Percentiles rank a stretch among this genome's conserved stretches.
phyloP scores from a whole-genome alignment of 2,113 vertebrate genomes.

The Lasiurus cinereus region DNA sequence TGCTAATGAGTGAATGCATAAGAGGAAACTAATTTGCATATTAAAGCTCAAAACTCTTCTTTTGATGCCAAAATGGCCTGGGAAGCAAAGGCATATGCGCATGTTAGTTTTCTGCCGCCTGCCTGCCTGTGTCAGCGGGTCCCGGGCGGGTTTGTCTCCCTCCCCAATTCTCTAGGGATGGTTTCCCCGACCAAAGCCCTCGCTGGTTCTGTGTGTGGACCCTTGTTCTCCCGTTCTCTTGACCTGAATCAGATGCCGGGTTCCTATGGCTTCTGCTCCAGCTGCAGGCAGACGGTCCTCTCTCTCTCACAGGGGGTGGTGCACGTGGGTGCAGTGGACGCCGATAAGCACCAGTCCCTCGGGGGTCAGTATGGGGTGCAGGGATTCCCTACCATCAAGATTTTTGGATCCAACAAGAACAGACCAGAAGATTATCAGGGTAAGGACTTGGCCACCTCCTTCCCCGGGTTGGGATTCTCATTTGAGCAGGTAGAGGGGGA shows the following conservation, averaged over 20 bases:
- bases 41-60: background rate
- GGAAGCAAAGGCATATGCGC: background rate
- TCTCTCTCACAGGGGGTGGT: constrained; percentile 91
- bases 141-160: background rate
- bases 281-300: background rate
- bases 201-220: too few species aligned
- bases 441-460: constrained; percentile 80
- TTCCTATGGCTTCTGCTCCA: background rate
- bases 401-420: constrained; percentile 97
- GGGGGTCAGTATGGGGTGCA: constrained; percentile 95
- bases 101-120: background rate
- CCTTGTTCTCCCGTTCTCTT: background rate
- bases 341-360: constrained; percentile 95
- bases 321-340: constrained; percentile 97
- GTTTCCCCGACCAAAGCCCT: background rate
- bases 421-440: constrained; percentile 98
- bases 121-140: background rate
- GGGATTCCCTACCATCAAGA: constrained; percentile 98
- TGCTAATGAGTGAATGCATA: background rate
- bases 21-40: background rate
- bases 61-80: background rate
- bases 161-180: background rate
- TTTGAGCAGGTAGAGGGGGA: background rate
- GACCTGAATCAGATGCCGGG: background rate
- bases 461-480: background rate